These are phyloP conservation scores for Galendromus occidentalis DNA, from an alignment of 1,140 invertebrate species.

Conservation along the genomic window DNA sequence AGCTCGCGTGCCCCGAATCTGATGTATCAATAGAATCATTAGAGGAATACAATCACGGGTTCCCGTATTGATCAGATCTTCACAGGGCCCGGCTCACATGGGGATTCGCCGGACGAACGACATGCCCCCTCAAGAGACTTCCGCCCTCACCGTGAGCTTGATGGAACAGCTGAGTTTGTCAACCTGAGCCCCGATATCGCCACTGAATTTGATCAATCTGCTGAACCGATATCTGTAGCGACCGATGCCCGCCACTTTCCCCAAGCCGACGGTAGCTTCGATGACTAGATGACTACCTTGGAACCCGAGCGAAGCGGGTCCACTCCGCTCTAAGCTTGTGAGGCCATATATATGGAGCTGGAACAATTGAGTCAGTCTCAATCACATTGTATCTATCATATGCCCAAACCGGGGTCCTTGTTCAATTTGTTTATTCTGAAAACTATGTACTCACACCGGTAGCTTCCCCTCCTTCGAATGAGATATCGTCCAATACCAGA, in stretches of 20 bases:
- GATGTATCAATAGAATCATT: too few species aligned
- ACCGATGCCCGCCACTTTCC: not conserved
- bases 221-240: not conserved
- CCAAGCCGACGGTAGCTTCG: not conserved
- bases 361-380: not conserved
- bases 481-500: not conserved
- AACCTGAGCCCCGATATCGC: not conserved
- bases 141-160: not conserved
- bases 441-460: not conserved
- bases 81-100: too few species aligned
- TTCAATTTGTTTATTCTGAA: too few species aligned
- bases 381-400: too few species aligned
- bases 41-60: too few species aligned
- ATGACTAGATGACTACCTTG: not conserved
- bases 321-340: not conserved
- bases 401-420: too few species aligned
- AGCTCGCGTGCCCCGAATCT: not conserved
- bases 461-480: not conserved
- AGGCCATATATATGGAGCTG: not conserved
- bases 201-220: not conserved
- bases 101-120: too few species aligned
- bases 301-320: not conserved
- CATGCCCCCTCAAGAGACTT: too few species aligned
- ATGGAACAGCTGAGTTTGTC: not conserved
- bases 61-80: too few species aligned